A percentile compares a stretch with the other conserved stretches of the same genome.
These are phyloP conservation scores for Erythrolamprus reginae DNA, from an alignment of 2,113 vertebrate species.

Conservation along the genomic window DNA sequence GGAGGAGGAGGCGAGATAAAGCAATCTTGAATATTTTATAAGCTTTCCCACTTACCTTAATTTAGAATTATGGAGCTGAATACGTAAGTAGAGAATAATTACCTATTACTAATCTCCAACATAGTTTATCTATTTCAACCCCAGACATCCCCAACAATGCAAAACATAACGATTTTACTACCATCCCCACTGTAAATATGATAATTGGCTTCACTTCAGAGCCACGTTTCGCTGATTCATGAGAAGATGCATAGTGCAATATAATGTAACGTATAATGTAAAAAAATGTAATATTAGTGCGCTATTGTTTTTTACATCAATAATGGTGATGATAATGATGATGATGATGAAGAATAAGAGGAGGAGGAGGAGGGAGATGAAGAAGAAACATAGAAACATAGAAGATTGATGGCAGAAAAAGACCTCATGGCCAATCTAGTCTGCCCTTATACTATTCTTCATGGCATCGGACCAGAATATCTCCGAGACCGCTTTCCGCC, in stretches of 20 bases:
- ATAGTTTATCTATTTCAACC: constrained; percentile 78
- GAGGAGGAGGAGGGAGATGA: too few relatives aligned
- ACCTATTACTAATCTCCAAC: constrained; percentile 81
- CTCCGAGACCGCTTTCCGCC: too few relatives aligned
- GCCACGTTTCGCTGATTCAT: constrained; percentile 78
- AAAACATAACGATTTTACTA: constrained; percentile 76
- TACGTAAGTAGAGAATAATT: constrained; percentile 84
- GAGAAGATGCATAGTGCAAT: constrained; percentile 72
- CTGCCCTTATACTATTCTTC: too few relatives aligned
- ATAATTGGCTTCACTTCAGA: constrained; percentile 73
- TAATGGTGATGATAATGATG: too few relatives aligned
- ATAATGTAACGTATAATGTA: constrained; percentile 36
- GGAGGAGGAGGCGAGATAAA: constrained; percentile 83
- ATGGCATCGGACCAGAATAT: too few relatives aligned
- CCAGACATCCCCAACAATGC: constrained; percentile 74
- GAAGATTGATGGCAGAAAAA: too few relatives aligned
- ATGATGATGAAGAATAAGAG: too few relatives aligned
- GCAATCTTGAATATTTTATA: constrained; percentile 82
- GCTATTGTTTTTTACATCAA: constrained; percentile 71
- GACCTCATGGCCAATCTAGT: too few relatives aligned
- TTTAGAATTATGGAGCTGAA: constrained; percentile 86
- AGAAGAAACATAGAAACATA: too few relatives aligned
- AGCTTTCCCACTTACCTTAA: constrained; percentile 84
- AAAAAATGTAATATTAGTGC: neutral
- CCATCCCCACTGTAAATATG: constrained; percentile 76